phyloP scores from a whole-genome alignment of 2,888 invertebrate species.

The Parnassius apollo region DNA sequence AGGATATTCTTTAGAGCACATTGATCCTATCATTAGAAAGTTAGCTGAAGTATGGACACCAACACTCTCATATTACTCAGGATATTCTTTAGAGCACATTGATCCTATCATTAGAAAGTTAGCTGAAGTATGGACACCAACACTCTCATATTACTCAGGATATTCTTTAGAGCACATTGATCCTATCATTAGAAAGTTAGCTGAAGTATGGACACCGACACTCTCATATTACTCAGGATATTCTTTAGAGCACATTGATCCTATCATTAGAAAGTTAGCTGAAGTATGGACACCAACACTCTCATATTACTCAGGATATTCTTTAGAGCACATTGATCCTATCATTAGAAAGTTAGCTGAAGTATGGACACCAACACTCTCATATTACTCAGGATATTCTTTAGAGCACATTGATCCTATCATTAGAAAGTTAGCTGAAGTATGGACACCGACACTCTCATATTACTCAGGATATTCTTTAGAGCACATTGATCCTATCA shows the following conservation, averaged over 20 bases:
- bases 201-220: conserved; percentile 89
- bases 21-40: conserved; percentile 85
- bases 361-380: conserved; percentile 88
- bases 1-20: conserved; percentile 84
- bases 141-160: conserved; percentile 87
- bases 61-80: conserved; percentile 88
- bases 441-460: conserved; percentile 87
- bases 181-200: conserved; percentile 85
- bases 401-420: conserved; percentile 85
- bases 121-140: conserved; percentile 89
- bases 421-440: conserved; percentile 85
- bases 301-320: conserved; percentile 88
- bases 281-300: conserved; percentile 90
- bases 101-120: conserved; percentile 85
- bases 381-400: conserved; percentile 88
- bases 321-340: conserved; percentile 84
- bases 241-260: conserved; percentile 83
- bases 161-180: conserved; percentile 86
- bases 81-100: conserved; percentile 86
- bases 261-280: conserved; percentile 86
- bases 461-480: conserved; percentile 89
- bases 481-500: conserved; percentile 84
- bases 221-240: conserved; percentile 90
- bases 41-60: conserved; percentile 91
- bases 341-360: conserved; percentile 86